Evolutionary conservation across 1,140 invertebrate genomes (phyloP).

Genomic region (Pseudobourletiella spinata): DNA sequence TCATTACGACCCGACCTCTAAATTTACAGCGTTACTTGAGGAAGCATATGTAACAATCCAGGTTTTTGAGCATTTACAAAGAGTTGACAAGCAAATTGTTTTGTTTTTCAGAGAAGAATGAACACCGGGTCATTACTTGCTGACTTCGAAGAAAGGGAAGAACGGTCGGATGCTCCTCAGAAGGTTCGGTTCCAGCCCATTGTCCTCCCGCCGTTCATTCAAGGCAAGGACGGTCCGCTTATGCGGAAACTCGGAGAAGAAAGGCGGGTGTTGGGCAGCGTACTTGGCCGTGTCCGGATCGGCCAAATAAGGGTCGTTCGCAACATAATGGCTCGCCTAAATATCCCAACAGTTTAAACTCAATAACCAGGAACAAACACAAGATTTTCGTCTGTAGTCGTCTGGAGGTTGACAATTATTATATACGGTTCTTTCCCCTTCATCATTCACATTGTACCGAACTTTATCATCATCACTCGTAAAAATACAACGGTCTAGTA

Average conservation of each 20-base stretch:
- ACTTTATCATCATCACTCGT: neutral
- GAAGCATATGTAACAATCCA: too few relatives aligned
- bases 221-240: constrained; percentile 32
- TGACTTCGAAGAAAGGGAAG: constrained; percentile 36
- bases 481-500: too few relatives aligned
- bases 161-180: constrained; percentile 35
- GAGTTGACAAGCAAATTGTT: neutral
- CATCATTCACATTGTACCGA: neutral
- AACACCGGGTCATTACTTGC: constrained; percentile 24
- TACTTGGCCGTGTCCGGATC: constrained; percentile 33
- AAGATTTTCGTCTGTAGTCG: neutral
- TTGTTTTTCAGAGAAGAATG: neutral
- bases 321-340: constrained; percentile 26
- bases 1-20: too few relatives aligned
- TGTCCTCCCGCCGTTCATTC: constrained; percentile 31
- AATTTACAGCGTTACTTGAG: too few relatives aligned
- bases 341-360: neutral
- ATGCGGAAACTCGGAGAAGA: constrained; percentile 35
- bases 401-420: neutral
- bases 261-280: constrained; percentile 34
- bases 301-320: constrained; percentile 33
- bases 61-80: too few relatives aligned
- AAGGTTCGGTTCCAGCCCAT: constrained; percentile 34
- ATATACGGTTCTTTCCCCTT: neutral
- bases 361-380: neutral